These are phyloP conservation scores for Anticlea derivata DNA, from an alignment of 2,888 invertebrate species.

Conservation along the genomic window DNA sequence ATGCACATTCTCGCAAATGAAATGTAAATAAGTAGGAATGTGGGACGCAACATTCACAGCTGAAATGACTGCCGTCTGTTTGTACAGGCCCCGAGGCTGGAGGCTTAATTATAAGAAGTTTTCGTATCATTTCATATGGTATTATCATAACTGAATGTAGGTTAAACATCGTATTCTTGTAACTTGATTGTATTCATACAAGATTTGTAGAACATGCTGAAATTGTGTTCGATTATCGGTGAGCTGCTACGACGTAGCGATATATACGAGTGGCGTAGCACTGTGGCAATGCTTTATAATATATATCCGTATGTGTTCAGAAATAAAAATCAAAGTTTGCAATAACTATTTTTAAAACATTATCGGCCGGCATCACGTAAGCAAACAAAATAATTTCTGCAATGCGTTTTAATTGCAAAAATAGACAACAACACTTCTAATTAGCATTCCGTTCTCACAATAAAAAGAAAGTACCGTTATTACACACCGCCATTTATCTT, in stretches of 20 bases:
- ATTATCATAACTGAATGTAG: conserved; percentile 14
- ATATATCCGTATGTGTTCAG: no score
- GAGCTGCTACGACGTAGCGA: conserved; percentile 4
- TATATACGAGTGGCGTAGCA: conserved; percentile 1
- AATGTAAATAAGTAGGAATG: conserved; percentile 65
- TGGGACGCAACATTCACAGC: conserved; percentile 45
- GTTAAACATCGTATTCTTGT: conserved; percentile 7
- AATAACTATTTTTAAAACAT: no score
- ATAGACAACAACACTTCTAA: no score
- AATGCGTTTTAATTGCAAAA: no score
- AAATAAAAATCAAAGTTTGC: no score
- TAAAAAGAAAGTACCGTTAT: not conserved
- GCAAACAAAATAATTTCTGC: no score
- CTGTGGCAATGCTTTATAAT: no score
- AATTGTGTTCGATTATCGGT: not conserved
- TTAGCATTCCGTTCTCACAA: not conserved
- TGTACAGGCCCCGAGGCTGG: conserved; percentile 41
- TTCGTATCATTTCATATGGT: conserved; percentile 49
- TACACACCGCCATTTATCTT: conserved; percentile 7
- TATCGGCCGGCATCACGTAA: no score
- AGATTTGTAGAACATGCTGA: not conserved
- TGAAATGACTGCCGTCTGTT: conserved; percentile 42
- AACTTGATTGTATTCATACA: not conserved
- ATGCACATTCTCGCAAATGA: conserved; percentile 61
- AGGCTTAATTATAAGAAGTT: conserved; percentile 54